These are phyloP conservation scores for Daubentonia madagascariensis DNA, from an alignment of 2,113 vertebrate species.

Conservation along the genomic window DNA sequence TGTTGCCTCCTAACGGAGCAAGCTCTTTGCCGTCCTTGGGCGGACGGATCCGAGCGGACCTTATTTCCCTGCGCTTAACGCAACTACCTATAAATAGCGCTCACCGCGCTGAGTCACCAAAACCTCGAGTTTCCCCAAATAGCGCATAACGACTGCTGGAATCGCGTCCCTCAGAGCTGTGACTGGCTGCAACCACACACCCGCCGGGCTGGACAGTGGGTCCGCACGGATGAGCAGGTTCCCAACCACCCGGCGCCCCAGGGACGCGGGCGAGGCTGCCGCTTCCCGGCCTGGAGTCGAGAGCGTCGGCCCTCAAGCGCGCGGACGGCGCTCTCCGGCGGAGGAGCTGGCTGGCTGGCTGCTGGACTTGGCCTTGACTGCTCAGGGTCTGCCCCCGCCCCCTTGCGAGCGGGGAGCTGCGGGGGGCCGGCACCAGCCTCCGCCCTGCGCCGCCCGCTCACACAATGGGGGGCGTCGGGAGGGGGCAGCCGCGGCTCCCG, in stretches of 20 bases:
- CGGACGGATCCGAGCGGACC: neutral
- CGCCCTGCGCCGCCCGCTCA: neutral
- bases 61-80: constrained; percentile 23
- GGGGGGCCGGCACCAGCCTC: constrained; percentile 52
- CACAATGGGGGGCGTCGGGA: constrained; percentile 45
- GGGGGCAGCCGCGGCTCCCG: neutral
- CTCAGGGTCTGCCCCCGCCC: neutral
- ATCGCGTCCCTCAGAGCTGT: neutral
- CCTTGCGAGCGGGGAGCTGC: neutral
- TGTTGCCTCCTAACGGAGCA: neutral
- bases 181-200: neutral
- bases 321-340: fast-evolving
- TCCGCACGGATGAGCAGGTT: neutral
- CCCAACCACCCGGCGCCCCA: neutral
- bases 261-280: neutral
- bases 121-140: constrained; percentile 65
- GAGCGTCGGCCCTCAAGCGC: neutral
- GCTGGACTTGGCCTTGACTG: neutral
- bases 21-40: neutral
- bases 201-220: neutral
- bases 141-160: constrained; percentile 46
- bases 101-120: constrained; percentile 69
- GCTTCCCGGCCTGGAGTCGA: neutral
- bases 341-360: neutral
- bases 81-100: constrained; percentile 67